Base-by-base conservation (phyloP, 2,888 invertebrate species). In the Octodonta nipae region DNA sequence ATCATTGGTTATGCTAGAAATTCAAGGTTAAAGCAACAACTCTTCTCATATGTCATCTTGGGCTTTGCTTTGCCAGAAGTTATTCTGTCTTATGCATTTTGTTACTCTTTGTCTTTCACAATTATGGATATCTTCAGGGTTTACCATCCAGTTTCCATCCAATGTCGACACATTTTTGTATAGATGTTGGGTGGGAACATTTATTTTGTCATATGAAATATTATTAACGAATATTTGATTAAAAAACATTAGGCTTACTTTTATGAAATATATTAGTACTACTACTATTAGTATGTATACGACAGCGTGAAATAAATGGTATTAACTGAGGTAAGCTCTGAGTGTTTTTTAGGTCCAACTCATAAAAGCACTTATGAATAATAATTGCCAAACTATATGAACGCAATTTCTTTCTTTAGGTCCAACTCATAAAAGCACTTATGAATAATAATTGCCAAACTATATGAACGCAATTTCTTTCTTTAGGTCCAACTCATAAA, bases 41-140 rank as follows among this genome's bases (percentile, higher is more conserved):
- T 95, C 44, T 95, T 95, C 79, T 91, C 92, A 51, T 95, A 95
- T 60, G 92, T 93, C 73, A 92, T 95, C 67, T 70, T 95, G 67
- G 93, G 92, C 55, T 95, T 95, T 65, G 95, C 95, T 70, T 70
- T 95, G 66, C 92, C 92, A 58, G 95, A 95, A 71, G 95, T 93
- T 65, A 93, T 81, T 81, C 95, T 69, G 92, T 93, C 89, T 93
- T 95, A 92, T 89, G 92, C 66, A 93, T 95, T 80, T 71, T 95
- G 67, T 75, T 95, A 66, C 70, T 95, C 65, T 95, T 92, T 73
- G 92, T 92, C 70, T 89, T 95, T 78, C 95, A 89, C n/a, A 83
- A 58, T 34, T 28, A 16, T 7, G 28, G 30, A 24, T 22, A 11
- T 31, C 17, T 15, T 33, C 57, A 58, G 47, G 46, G 49, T 33